A percentile compares a stretch with the other conserved stretches of the same genome.
phyloP scores from a whole-genome alignment of 2,888 invertebrate species.

The Gryllus longicercus region DNA sequence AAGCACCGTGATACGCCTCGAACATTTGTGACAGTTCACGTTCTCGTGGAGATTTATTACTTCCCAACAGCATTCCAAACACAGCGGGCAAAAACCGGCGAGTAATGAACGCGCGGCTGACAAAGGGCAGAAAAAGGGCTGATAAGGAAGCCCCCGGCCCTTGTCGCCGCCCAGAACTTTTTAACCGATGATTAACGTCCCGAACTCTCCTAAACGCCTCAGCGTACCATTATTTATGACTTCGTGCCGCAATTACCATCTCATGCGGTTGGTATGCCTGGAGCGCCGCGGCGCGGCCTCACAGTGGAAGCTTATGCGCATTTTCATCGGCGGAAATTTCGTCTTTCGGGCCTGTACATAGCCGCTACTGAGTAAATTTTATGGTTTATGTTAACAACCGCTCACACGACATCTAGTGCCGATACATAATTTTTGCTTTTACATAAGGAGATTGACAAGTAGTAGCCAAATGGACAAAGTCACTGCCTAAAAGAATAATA shows the following conservation, averaged over 20 bases:
- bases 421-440: no score
- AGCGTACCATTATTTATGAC: neutral
- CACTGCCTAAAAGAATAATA: no score
- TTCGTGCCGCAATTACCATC: neutral
- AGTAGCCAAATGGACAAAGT: no score
- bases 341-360: no score
- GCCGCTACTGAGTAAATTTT: no score
- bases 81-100: neutral
- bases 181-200: constrained; percentile 1
- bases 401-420: no score
- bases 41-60: neutral
- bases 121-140: neutral
- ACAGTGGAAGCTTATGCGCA: no score
- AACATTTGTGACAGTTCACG: neutral
- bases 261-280: neutral
- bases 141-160: neutral
- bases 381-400: no score
- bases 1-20: neutral
- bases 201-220: neutral
- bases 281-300: no score
- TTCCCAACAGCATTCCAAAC: neutral
- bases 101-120: neutral
- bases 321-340: no score
- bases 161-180: neutral
- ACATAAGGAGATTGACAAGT: no score